Conservation (phyloP, 2,888 invertebrate species). For the Tenthredo notha region DNA sequence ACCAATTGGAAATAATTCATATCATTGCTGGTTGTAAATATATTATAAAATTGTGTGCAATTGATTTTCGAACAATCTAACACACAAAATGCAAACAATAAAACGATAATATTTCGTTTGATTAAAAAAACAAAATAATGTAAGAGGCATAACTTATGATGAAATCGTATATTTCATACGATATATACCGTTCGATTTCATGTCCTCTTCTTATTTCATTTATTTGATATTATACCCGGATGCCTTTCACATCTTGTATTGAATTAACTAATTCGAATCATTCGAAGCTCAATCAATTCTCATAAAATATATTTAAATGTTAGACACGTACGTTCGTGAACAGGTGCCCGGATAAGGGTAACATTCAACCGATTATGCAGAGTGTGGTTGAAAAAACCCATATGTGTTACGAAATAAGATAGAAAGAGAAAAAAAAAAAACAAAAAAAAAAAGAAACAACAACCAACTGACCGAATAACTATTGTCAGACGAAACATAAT, state of each 20-base stretch:
- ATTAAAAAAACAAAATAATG: background rate
- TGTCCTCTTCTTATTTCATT: background rate
- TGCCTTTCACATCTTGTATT: background rate
- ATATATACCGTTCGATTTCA: background rate
- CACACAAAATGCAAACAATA: no score
- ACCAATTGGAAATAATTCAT: background rate
- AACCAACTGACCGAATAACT: slow-evolving; percentile 57
- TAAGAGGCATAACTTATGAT: background rate
- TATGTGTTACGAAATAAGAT: slow-evolving; percentile 20
- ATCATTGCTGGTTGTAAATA: background rate
- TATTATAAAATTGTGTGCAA: background rate
- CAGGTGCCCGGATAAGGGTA: slow-evolving; percentile 69
- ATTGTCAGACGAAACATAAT: slow-evolving; percentile 58
- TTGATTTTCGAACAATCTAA: no score
- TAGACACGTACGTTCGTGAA: slow-evolving; percentile 66
- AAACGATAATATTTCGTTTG: background rate
- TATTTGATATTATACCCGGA: background rate
- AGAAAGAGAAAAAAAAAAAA: background rate
- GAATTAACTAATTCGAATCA: background rate
- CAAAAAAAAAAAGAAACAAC: background rate
- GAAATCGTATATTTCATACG: background rate
- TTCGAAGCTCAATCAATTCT: slow-evolving; percentile 69
- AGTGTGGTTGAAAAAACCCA: slow-evolving; percentile 55
- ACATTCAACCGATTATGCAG: slow-evolving; percentile 57
- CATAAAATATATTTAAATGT: slow-evolving; percentile 69